Conservation (phyloP, 2,797 vertebrate species). For the Diglossa cyanea region DNA sequence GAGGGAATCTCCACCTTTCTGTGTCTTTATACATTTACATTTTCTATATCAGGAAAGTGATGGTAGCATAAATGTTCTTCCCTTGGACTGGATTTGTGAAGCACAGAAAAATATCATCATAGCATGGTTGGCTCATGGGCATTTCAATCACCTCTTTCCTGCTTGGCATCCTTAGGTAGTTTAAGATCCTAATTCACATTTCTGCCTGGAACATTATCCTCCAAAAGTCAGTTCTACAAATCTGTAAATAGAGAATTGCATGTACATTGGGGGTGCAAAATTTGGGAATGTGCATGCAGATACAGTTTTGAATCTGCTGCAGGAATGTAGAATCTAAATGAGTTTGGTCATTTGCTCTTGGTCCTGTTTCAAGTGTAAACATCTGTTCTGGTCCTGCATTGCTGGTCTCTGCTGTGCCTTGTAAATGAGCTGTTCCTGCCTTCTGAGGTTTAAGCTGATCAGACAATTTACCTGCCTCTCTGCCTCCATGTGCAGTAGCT, state of each 20-base stretch:
- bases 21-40: accelerated
- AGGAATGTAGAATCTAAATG: not conserved
- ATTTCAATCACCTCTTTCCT: not conserved
- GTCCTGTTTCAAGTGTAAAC: not conserved
- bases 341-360: not conserved
- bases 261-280: not conserved
- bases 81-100: not conserved
- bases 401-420: not conserved
- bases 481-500: not conserved
- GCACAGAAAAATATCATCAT: not conserved
- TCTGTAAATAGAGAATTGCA: not conserved
- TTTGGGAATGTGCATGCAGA: not conserved
- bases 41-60: not conserved
- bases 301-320: not conserved
- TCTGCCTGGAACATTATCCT: not conserved
- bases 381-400: not conserved
- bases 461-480: not conserved
- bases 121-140: accelerated
- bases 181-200: not conserved
- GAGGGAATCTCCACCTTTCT: not conserved
- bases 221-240: not conserved
- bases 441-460: not conserved
- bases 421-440: not conserved
- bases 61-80: not conserved
- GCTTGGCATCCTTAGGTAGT: not conserved